Conservation (phyloP, 2,888 invertebrate genomes). For the Bellardia pandia region DNA sequence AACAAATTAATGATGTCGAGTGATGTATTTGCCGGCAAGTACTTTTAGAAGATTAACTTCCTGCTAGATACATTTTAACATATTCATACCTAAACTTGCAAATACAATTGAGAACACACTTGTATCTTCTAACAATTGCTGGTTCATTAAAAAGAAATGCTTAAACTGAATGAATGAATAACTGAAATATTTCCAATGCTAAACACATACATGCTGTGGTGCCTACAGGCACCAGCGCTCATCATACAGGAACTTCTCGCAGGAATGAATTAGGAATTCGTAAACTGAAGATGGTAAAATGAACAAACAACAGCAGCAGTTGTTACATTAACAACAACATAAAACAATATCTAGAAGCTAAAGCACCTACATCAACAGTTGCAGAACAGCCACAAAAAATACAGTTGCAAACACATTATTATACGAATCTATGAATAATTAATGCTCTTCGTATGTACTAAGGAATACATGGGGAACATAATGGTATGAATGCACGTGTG, state of each 20-base stretch:
- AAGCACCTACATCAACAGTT: background rate
- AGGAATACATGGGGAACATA: background rate
- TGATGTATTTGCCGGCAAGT: background rate
- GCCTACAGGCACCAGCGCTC: background rate
- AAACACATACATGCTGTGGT: background rate
- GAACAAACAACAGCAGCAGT: background rate
- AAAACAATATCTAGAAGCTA: background rate
- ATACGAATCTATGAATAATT: slow-evolving; percentile 45
- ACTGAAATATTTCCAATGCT: background rate
- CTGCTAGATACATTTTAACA: background rate
- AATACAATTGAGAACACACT: background rate
- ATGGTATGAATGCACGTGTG: background rate
- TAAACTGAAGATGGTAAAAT: background rate
- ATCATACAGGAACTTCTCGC: background rate
- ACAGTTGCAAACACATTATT: slow-evolving; percentile 9
- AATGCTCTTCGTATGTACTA: slow-evolving; percentile 18
- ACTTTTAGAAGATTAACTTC: too few species aligned
- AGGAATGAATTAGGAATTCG: background rate
- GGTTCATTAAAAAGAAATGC: background rate
- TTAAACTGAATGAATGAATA: background rate
- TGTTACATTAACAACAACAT: slow-evolving; percentile 9
- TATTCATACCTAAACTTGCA: background rate
- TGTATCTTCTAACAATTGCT: background rate
- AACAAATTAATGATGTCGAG: slow-evolving; percentile 15
- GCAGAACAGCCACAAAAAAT: background rate